phyloP scores from a whole-genome alignment of 2,797 vertebrate species.

The Gymnocypris eckloni region DNA sequence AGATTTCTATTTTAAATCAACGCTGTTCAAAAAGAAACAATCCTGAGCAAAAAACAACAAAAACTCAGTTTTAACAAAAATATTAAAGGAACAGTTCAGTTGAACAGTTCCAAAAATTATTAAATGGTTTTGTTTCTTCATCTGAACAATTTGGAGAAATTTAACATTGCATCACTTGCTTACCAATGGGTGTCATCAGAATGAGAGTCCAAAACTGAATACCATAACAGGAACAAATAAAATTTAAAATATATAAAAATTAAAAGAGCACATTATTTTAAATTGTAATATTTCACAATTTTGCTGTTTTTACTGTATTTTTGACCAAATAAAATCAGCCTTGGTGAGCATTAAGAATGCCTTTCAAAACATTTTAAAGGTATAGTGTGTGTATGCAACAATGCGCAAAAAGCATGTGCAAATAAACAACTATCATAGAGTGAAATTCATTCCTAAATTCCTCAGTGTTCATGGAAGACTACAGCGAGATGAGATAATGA shows the following conservation, averaged over 20 bases:
- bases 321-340: no score
- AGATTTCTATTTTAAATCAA: neutral
- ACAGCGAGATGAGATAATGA: slow-evolving; percentile 6
- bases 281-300: neutral
- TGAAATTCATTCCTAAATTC: neutral
- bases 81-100: no score
- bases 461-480: neutral
- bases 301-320: neutral
- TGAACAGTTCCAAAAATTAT: no score
- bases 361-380: neutral
- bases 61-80: no score
- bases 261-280: neutral
- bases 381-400: neutral
- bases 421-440: slow-evolving; percentile 5
- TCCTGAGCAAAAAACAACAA: neutral
- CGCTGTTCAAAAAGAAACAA: neutral
- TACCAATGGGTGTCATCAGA: neutral
- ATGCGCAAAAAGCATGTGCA: neutral
- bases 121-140: neutral
- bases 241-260: neutral
- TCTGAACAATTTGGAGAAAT: neutral
- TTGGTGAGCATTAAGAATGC: no score
- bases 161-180: neutral
- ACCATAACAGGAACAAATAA: neutral
- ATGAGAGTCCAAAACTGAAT: neutral